Percentiles rank a stretch among this genome's conserved stretches.
Conservation (phyloP, 2,113 vertebrate species). For the Psilopogon haemacephalus region DNA sequence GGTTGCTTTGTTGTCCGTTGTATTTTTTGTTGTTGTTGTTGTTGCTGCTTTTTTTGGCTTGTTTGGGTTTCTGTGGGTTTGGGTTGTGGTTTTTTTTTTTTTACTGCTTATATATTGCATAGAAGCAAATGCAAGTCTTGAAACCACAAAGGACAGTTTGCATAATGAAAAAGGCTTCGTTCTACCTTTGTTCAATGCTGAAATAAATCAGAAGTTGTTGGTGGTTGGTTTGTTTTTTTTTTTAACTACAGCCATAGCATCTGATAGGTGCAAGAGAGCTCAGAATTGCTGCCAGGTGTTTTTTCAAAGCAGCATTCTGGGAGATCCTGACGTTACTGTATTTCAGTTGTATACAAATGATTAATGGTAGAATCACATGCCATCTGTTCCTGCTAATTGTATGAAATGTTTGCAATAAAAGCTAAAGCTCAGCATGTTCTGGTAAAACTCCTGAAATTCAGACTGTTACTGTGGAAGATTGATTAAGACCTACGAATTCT, state of each 20-base stretch:
- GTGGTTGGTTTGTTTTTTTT: too few relatives aligned
- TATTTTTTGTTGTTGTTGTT: background rate
- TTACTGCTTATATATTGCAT: conserved; percentile 20
- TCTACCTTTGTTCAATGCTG: conserved; percentile 5
- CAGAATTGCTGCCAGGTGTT: conserved; percentile 27
- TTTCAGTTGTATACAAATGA: conserved; percentile 48
- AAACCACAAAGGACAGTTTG: conserved; percentile 10
- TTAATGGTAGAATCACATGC: conserved; percentile 53
- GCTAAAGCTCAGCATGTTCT: background rate
- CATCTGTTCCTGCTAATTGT: conserved; percentile 61
- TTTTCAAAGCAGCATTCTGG: conserved; percentile 10
- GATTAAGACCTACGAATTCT: conserved; percentile 16
- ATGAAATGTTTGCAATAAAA: conserved; percentile 52
- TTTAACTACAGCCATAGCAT: background rate
- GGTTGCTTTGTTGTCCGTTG: too few relatives aligned
- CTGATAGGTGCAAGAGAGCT: background rate
- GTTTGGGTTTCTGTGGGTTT: too few relatives aligned
- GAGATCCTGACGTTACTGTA: conserved; percentile 14
- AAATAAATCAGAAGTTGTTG: conserved; percentile 40
- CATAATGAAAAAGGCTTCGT: conserved; percentile 29
- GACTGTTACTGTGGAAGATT: conserved; percentile 13
- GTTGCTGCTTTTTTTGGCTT: too few relatives aligned
- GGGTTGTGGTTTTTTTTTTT: background rate
- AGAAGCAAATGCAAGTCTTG: background rate
- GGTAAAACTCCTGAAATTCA: conserved; percentile 38